Conservation (phyloP, 2,113 vertebrate genomes). For the Mesembrinibis cayennensis region DNA sequence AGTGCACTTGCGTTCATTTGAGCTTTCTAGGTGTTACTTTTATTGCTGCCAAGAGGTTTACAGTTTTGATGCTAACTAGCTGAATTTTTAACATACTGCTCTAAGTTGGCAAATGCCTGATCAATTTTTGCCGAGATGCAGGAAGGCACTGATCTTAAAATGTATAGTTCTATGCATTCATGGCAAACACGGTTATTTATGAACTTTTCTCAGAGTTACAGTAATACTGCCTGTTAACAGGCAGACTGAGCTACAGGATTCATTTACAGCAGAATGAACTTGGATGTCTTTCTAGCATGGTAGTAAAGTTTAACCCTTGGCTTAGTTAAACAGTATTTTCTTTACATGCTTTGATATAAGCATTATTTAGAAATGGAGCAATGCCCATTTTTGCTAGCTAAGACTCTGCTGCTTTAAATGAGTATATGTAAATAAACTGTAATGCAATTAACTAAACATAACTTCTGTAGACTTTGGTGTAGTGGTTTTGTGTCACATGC, state of each 20-base stretch:
- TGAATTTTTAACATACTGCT: background rate
- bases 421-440: slow-evolving; percentile 8
- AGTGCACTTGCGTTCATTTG: background rate
- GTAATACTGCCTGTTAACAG: slow-evolving; percentile 27
- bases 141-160: background rate
- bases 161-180: background rate
- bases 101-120: background rate
- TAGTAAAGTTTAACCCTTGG: background rate
- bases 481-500: slow-evolving; percentile 43
- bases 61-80: background rate
- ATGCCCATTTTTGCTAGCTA: background rate
- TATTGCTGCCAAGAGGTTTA: background rate
- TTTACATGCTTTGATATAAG: background rate
- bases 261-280: slow-evolving; percentile 35
- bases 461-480: slow-evolving; percentile 19
- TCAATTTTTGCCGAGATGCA: background rate
- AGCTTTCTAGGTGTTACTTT: background rate
- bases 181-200: background rate
- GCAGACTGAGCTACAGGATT: background rate
- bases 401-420: background rate
- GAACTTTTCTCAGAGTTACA: slow-evolving; percentile 20
- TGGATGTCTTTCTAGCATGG: slow-evolving; percentile 1
- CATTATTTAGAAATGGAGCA: background rate
- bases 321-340: slow-evolving; percentile 30
- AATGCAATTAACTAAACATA: slow-evolving; percentile 17